A percentile compares a stretch with the other conserved stretches of the same genome.
Conservation (phyloP, 2,797 vertebrate species). For the Xenops minutus region DNA sequence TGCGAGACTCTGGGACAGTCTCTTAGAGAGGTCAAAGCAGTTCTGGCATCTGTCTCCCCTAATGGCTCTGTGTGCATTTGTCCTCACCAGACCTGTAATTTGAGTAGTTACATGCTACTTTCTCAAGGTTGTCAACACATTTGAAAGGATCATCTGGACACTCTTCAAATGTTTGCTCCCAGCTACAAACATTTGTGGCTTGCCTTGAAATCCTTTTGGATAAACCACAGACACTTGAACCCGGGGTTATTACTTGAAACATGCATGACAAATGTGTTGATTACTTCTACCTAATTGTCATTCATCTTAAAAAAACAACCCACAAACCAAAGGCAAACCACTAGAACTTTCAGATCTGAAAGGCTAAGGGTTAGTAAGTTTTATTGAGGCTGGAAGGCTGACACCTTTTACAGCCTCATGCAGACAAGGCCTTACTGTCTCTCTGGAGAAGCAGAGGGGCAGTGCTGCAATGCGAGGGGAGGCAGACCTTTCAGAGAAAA, state of each 20-base stretch:
- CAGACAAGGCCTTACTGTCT: neutral
- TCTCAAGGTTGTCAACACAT: neutral
- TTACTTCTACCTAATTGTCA: neutral
- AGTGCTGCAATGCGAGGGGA: neutral
- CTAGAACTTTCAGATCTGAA: neutral
- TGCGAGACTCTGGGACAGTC: neutral
- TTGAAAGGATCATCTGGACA: neutral
- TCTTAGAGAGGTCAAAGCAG: neutral
- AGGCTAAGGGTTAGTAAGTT: neutral
- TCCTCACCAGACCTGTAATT: neutral
- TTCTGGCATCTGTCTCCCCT: neutral
- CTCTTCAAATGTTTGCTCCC: neutral
- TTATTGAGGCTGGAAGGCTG: neutral
- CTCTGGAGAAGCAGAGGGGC: neutral
- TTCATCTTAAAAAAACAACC: neutral
- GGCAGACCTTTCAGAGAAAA: neutral
- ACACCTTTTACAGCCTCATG: neutral
- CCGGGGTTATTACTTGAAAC: neutral
- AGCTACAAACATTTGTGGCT: slow-evolving; percentile 7
- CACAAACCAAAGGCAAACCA: neutral
- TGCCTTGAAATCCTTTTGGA: neutral
- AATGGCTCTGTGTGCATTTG: rapidly evolving
- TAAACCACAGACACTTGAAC: slow-evolving; percentile 19
- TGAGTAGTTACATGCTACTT: neutral
- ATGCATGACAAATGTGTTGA: neutral